These are phyloP conservation scores for Eupithecia tripunctaria DNA, from an alignment of 2,888 invertebrate genomes.

Conservation along the genomic window DNA sequence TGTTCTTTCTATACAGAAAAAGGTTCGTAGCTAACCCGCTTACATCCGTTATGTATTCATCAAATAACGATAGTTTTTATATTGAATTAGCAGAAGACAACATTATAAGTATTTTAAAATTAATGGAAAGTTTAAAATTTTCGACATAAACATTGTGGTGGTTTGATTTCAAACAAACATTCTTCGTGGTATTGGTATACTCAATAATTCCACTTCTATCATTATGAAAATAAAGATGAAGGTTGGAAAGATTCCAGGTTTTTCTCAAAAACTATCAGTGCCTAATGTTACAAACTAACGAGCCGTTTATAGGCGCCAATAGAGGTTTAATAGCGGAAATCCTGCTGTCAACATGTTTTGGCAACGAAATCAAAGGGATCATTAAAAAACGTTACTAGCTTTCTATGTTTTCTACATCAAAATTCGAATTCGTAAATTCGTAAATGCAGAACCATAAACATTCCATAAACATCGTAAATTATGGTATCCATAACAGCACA, in stretches of 20 bases:
- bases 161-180: no score
- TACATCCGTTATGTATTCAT: no score
- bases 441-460: not conserved
- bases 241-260: not conserved
- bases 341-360: slow-evolving; percentile 56
- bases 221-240: not conserved
- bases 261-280: not conserved
- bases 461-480: not conserved
- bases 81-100: not conserved
- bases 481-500: not conserved
- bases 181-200: no score
- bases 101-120: not conserved
- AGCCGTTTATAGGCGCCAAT: slow-evolving; percentile 41
- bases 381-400: slow-evolving; percentile 34
- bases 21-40: no score
- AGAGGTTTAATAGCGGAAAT: slow-evolving; percentile 54
- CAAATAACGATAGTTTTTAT: no score
- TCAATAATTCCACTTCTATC: no score
- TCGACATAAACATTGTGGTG: no score
- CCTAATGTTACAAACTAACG: slow-evolving; percentile 29
- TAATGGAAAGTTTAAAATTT: no score
- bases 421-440: not conserved
- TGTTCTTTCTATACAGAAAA: no score
- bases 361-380: slow-evolving; percentile 47
- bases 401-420: slow-evolving; percentile 8